Percentiles rank a stretch among this genome's conserved stretches.
Evolutionary conservation across 2,888 invertebrate species (phyloP).

Genomic region (Lymantria monacha): DNA sequence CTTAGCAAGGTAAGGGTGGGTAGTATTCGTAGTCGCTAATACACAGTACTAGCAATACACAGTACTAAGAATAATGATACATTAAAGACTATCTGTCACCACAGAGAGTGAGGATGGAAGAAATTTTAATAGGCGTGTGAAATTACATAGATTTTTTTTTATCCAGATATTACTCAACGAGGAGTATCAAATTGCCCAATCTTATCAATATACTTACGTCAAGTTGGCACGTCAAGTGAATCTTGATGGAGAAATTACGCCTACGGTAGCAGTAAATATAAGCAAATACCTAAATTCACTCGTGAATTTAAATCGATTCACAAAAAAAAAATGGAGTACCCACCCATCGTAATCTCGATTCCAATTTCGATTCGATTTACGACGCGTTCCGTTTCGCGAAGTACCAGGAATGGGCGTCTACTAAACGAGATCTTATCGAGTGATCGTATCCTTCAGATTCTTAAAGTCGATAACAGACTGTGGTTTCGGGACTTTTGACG

Average conservation of each 20-base stretch:
- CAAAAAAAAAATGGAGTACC: conserved; percentile 32
- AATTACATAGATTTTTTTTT: too few species aligned
- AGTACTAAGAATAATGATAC: too few species aligned
- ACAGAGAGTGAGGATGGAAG: too few species aligned
- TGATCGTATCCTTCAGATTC: conserved; percentile 62
- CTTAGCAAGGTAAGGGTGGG: too few species aligned
- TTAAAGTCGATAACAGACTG: conserved; percentile 53
- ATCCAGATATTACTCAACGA: too few species aligned
- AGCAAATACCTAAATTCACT: conserved; percentile 22
- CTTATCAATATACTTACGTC: conserved; percentile 3
- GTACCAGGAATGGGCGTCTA: conserved; percentile 65
- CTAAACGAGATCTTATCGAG: conserved; percentile 54
- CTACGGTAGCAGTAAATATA: conserved; percentile 16
- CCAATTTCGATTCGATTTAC: conserved; percentile 52
- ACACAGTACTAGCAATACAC: too few species aligned
- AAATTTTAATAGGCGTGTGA: too few species aligned
- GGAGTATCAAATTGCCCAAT: too few species aligned
- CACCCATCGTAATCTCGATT: conserved; percentile 39
- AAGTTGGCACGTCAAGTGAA: conserved; percentile 18
- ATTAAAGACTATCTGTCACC: too few species aligned
- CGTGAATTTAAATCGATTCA: conserved; percentile 30
- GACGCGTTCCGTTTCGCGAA: conserved; percentile 50
- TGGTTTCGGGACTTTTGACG: too few species aligned
- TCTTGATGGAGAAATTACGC: conserved; percentile 21
- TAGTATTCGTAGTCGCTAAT: too few species aligned